These are phyloP conservation scores for Otus sunia DNA, from an alignment of 2,113 vertebrate species.

Conservation along the genomic window DNA sequence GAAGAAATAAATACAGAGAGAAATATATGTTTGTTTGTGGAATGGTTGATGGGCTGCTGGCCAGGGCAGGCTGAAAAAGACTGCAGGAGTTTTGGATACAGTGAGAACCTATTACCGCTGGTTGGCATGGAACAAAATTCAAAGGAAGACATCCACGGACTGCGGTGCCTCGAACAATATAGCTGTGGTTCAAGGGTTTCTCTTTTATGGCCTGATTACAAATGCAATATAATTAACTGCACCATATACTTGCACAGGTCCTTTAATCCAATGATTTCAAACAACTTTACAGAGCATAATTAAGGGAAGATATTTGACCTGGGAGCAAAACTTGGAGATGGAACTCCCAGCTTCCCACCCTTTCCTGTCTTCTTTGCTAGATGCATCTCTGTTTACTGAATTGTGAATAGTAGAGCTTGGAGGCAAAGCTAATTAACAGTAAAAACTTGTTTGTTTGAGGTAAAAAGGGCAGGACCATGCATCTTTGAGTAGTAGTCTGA, in stretches of 20 bases:
- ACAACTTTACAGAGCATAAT: neutral
- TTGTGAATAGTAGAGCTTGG: neutral
- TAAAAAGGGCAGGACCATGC: neutral
- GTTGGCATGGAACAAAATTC: neutral
- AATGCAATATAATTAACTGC: neutral
- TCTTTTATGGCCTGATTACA: conserved; percentile 23
- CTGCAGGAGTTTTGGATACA: conserved; percentile 28
- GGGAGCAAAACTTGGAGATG: neutral
- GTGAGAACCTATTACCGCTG: neutral
- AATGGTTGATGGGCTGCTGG: neutral
- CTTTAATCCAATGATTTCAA: neutral
- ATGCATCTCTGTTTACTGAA: neutral
- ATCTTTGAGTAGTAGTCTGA: neutral
- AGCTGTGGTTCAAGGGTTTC: conserved; percentile 12
- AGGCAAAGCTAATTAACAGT: neutral
- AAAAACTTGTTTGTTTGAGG: neutral
- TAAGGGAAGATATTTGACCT: neutral
- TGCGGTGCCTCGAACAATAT: neutral
- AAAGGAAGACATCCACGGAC: neutral
- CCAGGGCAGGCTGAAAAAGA: neutral
- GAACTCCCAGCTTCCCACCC: neutral
- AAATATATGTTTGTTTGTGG: neutral
- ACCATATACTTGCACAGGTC: neutral
- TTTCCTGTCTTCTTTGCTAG: neutral
- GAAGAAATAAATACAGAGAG: conserved; percentile 21